Evolutionary conservation across 2,888 invertebrate species (phyloP).

Genomic region (Thumatha senex): DNA sequence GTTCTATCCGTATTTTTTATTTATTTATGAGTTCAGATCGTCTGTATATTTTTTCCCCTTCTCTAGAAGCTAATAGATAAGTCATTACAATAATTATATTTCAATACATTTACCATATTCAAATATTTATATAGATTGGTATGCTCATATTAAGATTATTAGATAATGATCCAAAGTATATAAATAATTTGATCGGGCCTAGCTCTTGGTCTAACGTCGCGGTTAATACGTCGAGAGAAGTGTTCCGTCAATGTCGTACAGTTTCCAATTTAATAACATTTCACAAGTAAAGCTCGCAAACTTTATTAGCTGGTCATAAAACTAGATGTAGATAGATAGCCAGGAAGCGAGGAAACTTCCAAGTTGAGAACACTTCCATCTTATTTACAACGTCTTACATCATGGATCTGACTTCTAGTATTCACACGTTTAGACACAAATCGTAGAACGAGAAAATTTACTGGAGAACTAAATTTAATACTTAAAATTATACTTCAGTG

Average conservation of each 20-base stretch:
- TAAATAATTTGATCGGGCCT: not conserved
- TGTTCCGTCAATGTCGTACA: constrained; percentile 54
- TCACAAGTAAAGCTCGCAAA: constrained; percentile 42
- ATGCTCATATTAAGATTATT: too few species aligned
- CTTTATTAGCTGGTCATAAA: constrained; percentile 60
- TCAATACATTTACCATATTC: too few species aligned
- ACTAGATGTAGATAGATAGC: constrained; percentile 30
- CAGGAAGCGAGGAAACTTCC: constrained; percentile 12
- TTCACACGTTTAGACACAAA: not conserved
- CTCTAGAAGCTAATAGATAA: too few species aligned
- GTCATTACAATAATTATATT: too few species aligned
- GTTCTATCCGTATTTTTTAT: too few species aligned
- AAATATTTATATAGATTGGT: too few species aligned
- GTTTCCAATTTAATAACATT: constrained; percentile 60
- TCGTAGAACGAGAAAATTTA: not conserved
- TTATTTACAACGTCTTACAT: constrained; percentile 18
- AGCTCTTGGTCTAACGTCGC: constrained; percentile 22
- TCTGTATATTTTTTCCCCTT: too few species aligned
- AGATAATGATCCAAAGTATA: too few species aligned
- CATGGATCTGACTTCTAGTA: not conserved
- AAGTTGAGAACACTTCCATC: constrained; percentile 12
- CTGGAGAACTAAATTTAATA: too few species aligned
- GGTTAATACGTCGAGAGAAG: constrained; percentile 32
- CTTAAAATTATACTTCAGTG: too few species aligned
- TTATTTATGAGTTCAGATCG: too few species aligned